These are phyloP conservation scores for Syngnathus typhle DNA, from an alignment of 2,113 vertebrate genomes.

Conservation along the genomic window DNA sequence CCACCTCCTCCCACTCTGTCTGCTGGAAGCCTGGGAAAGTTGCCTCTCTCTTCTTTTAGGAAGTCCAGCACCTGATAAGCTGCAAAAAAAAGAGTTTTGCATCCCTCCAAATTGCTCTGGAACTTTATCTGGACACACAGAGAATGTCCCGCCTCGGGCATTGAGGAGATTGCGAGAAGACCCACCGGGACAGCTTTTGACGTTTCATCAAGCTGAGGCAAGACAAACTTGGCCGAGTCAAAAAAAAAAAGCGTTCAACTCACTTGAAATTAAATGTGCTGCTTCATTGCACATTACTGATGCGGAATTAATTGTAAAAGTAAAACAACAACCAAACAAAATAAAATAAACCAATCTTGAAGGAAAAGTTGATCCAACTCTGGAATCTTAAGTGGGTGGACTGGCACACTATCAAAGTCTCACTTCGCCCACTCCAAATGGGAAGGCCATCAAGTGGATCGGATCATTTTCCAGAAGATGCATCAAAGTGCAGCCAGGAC, in stretches of 20 bases:
- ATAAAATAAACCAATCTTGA: slow-evolving; percentile 22
- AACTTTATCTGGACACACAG: slow-evolving; percentile 21
- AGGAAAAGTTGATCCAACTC: slow-evolving; percentile 24
- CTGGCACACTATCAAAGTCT: slow-evolving; percentile 21
- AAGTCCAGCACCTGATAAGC: slow-evolving; percentile 13
- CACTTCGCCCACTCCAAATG: neutral
- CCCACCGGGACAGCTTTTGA: slow-evolving; percentile 38
- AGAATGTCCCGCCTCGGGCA: slow-evolving; percentile 36
- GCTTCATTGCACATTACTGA: slow-evolving; percentile 35
- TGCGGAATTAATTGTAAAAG: slow-evolving; percentile 15
- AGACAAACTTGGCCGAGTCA: slow-evolving; percentile 34
- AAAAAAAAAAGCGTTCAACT: slow-evolving; percentile 29
- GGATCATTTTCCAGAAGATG: neutral
- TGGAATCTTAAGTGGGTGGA: slow-evolving; percentile 45
- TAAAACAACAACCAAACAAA: neutral
- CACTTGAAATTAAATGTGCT: slow-evolving; percentile 28
- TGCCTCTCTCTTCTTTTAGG: slow-evolving; percentile 22
- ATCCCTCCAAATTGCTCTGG: neutral
- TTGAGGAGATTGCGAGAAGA: slow-evolving; percentile 15
- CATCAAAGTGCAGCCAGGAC: neutral
- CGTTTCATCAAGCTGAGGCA: slow-evolving; percentile 49
- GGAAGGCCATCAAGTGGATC: neutral
- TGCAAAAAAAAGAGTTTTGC: neutral
- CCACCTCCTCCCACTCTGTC: slow-evolving; percentile 47
- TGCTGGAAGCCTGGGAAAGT: slow-evolving; percentile 28